Conservation (phyloP, 2,888 invertebrate species). For the Nephrocerus scutellatus region DNA sequence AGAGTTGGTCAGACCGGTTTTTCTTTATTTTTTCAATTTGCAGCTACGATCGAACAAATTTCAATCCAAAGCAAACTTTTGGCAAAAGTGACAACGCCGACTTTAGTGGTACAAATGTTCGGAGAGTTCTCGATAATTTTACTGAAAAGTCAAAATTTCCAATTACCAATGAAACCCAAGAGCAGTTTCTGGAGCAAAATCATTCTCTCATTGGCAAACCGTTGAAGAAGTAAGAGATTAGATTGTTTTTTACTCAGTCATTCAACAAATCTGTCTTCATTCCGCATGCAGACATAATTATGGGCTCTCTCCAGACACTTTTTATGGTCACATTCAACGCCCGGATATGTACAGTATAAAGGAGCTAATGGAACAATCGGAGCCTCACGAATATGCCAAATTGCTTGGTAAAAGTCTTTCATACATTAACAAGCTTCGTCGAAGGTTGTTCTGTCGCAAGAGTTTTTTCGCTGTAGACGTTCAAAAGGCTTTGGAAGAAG, state of each 20-base stretch:
- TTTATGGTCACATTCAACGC: too few relatives aligned
- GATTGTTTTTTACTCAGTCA: too few relatives aligned
- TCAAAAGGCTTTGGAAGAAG: slow-evolving; percentile 23
- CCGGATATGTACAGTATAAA: slow-evolving; percentile 25
- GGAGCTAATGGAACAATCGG: slow-evolving; percentile 29
- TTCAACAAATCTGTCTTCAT: too few relatives aligned
- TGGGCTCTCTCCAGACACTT: slow-evolving; percentile 17
- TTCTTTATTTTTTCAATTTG: background rate
- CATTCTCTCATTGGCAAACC: slow-evolving; percentile 28
- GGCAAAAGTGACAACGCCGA: slow-evolving; percentile 25
- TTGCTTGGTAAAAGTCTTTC: slow-evolving; percentile 26
- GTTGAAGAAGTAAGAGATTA: slow-evolving; percentile 24
- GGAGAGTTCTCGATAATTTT: slow-evolving; percentile 27
- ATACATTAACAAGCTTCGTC: slow-evolving; percentile 31
- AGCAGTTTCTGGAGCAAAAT: slow-evolving; percentile 30
- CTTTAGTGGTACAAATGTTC: slow-evolving; percentile 27
- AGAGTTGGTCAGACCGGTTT: background rate
- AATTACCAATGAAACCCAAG: slow-evolving; percentile 32
- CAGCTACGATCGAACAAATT: slow-evolving; percentile 32
- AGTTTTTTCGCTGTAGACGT: slow-evolving; percentile 31
- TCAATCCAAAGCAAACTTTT: slow-evolving; percentile 21
- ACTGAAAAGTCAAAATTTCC: slow-evolving; percentile 8
- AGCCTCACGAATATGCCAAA: too few relatives aligned
- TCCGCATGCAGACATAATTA: too few relatives aligned
- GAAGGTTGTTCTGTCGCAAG: slow-evolving; percentile 23